Conservation (phyloP, 2,888 invertebrate species). For the Agriopis aurantiaria region DNA sequence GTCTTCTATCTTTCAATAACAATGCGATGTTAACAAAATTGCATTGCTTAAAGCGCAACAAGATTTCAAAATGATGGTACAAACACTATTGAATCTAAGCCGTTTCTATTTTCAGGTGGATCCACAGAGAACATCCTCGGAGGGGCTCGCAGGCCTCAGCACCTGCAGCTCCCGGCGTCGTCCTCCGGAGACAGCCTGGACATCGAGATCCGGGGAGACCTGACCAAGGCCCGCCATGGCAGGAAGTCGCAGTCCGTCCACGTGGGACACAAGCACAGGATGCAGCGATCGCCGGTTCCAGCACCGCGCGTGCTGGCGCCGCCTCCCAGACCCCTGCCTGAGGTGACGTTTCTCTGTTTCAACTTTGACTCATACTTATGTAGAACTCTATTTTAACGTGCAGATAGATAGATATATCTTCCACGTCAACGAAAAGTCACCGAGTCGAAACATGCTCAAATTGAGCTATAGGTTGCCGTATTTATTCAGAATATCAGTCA, state of each 20-base stretch:
- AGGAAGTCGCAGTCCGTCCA: conserved; percentile 76
- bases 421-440: no score
- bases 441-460: no score
- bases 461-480: no score
- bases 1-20: no score
- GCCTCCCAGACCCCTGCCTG: conserved; percentile 47
- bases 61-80: background rate
- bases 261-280: conserved; percentile 66
- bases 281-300: conserved; percentile 70
- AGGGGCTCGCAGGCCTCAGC: conserved; percentile 64
- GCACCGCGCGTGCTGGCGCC: conserved; percentile 67
- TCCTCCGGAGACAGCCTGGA: conserved; percentile 81
- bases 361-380: background rate
- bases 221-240: conserved; percentile 61
- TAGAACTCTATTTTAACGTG: background rate
- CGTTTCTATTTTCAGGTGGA: conserved; percentile 66
- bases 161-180: conserved; percentile 73
- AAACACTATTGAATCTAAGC: background rate
- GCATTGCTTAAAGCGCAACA: no score
- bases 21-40: no score
- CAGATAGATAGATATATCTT: no score
- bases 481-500: no score
- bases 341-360: conserved; percentile 55
- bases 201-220: conserved; percentile 71
- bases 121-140: conserved; percentile 76